A percentile compares a stretch with the other conserved stretches of the same genome.
phyloP scores from a whole-genome alignment of 2,797 vertebrate genomes.

The Falco berigora region DNA sequence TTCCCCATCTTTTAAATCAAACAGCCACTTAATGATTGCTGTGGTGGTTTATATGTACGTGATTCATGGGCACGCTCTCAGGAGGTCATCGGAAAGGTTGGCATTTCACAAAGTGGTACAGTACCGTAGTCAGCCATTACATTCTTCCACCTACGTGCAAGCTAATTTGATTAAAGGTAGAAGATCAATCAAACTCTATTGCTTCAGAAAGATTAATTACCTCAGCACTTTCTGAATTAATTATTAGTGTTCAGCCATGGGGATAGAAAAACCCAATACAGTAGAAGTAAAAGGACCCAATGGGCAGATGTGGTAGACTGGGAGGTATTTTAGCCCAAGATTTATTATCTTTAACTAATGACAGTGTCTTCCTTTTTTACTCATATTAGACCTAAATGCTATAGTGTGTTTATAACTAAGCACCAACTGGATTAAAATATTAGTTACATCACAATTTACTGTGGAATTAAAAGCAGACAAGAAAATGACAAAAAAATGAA shows the following conservation, averaged over 20 bases:
- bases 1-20: conserved; percentile 11
- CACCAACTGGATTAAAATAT: not conserved
- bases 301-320: conserved; percentile 1
- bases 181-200: conserved; percentile 69
- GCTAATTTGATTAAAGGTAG: conserved; percentile 72
- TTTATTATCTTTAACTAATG: conserved; percentile 48
- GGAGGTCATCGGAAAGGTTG: conserved; percentile 28
- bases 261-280: conserved; percentile 34
- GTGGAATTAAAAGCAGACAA: not conserved
- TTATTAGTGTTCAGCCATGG: conserved; percentile 55
- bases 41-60: not conserved
- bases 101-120: not conserved
- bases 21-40: not conserved
- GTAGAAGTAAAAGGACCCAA: conserved; percentile 32
- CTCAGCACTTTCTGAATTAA: conserved; percentile 67
- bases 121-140: conserved; percentile 33
- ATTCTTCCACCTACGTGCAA: conserved; percentile 25
- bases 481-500: not conserved
- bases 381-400: not conserved
- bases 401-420: not conserved
- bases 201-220: conserved; percentile 72
- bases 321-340: not conserved
- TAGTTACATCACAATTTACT: not conserved
- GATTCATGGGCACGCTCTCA: not conserved
- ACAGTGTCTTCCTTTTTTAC: not conserved